Evolutionary conservation across 2,797 vertebrate species (phyloP).

Genomic region (Mus spretus): DNA sequence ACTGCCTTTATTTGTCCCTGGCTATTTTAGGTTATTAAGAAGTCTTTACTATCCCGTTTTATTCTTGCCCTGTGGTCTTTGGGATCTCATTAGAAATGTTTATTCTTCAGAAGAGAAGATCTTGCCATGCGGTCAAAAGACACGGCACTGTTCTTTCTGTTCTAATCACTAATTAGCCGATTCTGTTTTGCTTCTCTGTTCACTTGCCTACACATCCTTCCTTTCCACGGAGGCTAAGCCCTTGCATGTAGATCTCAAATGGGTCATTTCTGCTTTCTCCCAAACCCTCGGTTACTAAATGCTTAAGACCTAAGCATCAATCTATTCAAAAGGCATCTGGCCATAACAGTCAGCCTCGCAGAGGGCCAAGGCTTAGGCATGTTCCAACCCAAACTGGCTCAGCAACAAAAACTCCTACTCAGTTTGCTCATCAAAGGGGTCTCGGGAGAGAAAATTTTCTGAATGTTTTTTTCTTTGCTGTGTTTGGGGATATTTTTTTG

Average conservation of each 20-base stretch:
- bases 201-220: neutral
- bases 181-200: conserved; percentile 60
- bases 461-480: neutral
- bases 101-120: conserved; percentile 73
- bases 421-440: neutral
- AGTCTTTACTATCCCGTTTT: conserved; percentile 76
- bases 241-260: conserved; percentile 16
- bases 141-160: conserved; percentile 38
- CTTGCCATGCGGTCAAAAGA: conserved; percentile 64
- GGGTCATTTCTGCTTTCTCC: neutral
- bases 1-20: conserved; percentile 68
- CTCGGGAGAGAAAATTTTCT: neutral
- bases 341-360: conserved; percentile 13
- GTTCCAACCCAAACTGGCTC: conserved; percentile 56
- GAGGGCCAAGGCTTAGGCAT: conserved; percentile 12
- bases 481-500: neutral
- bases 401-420: neutral
- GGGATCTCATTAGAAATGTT: conserved; percentile 81
- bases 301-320: conserved; percentile 54
- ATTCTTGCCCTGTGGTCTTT: conserved; percentile 78
- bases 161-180: conserved; percentile 76
- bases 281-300: conserved; percentile 61
- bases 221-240: conserved; percentile 53
- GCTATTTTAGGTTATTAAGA: conserved; percentile 78
- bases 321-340: conserved; percentile 49